Evolutionary conservation across 2,113 vertebrate genomes (phyloP).

Genomic region (Chloropsis cyanopogon): DNA sequence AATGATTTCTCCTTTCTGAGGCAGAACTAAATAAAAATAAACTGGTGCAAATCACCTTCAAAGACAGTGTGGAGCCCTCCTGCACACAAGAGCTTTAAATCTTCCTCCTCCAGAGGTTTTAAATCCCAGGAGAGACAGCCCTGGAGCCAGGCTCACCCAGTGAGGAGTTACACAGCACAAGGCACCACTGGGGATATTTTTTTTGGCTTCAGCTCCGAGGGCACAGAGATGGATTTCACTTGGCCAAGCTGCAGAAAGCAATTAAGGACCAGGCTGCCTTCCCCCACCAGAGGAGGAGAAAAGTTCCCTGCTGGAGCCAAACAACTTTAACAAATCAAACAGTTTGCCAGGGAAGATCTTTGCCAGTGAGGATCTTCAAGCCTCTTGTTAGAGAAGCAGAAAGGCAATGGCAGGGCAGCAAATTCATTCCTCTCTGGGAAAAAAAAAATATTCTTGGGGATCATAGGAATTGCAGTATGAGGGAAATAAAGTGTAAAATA

Average conservation of each 20-base stretch:
- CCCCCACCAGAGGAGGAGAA: neutral
- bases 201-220: neutral
- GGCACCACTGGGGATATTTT: neutral
- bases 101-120: neutral
- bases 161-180: neutral
- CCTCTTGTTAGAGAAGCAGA: neutral
- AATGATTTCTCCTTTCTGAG: neutral
- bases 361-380: neutral
- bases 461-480: slow-evolving; percentile 65
- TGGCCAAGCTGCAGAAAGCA: slow-evolving; percentile 1
- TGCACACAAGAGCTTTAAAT: neutral
- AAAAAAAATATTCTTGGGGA: too few relatives aligned
- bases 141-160: neutral
- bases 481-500: slow-evolving; percentile 28
- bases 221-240: slow-evolving; percentile 17
- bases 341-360: neutral
- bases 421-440: neutral
- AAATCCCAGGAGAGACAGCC: neutral
- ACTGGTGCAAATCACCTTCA: neutral
- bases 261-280: neutral
- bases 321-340: neutral
- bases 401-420: neutral
- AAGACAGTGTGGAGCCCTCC: neutral
- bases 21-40: neutral
- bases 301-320: slow-evolving; percentile 15